Percentiles rank a stretch among this genome's conserved stretches.
Conservation (phyloP, 2,113 vertebrate species). For the Suncus etruscus region DNA sequence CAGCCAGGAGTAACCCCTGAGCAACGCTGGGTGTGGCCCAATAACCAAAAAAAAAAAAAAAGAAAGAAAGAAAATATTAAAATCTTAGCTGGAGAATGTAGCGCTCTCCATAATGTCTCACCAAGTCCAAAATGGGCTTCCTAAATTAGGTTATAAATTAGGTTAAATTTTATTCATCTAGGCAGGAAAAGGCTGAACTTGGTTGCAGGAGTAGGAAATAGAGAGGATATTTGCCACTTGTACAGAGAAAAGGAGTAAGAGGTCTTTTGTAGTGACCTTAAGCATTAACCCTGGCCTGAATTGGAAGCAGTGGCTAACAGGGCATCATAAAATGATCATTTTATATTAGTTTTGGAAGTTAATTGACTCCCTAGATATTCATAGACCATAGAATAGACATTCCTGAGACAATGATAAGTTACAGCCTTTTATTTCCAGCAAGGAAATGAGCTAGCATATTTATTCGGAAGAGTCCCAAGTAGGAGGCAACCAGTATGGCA, state of each 20-base stretch:
- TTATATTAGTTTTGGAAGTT: constrained; percentile 40
- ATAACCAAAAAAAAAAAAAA: no score
- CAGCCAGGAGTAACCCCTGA: no score
- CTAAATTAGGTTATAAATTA: constrained; percentile 12
- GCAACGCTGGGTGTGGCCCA: no score
- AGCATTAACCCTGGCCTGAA: constrained; percentile 51
- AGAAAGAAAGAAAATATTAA: no score
- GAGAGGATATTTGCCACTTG: constrained; percentile 39
- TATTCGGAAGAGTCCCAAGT: background rate
- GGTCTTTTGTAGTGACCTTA: constrained; percentile 44
- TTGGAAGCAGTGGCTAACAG: constrained; percentile 26
- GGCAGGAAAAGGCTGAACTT: background rate
- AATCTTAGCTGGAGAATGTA: background rate
- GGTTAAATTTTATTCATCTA: constrained; percentile 8
- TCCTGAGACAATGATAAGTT: background rate
- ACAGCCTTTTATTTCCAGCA: background rate
- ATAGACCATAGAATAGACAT: constrained; percentile 6
- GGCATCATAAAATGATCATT: constrained; percentile 18
- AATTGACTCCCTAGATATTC: background rate
- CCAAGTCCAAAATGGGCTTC: constrained; percentile 24
- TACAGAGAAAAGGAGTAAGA: constrained; percentile 59
- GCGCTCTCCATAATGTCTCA: no score
- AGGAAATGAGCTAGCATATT: constrained; percentile 10
- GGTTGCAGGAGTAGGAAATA: constrained; percentile 24
- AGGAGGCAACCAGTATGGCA: constrained; percentile 8